Base-by-base conservation (phyloP, 2,888 invertebrate species). In the Sinhomidia bicolor region DNA sequence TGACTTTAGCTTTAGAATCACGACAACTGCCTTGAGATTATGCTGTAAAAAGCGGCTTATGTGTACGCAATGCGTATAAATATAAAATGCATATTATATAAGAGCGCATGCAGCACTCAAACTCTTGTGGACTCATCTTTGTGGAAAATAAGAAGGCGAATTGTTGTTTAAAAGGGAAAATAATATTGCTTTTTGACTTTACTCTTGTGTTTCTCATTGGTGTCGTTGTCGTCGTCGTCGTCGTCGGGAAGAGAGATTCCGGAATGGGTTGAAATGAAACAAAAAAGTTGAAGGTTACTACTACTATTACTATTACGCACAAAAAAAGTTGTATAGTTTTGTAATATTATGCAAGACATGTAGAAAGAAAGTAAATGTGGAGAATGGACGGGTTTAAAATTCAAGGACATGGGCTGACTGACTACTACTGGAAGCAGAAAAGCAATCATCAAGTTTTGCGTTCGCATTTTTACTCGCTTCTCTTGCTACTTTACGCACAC, bases 121-220 rank as follows among this genome's bases (percentile, higher is more conserved):
- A 20, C 86, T 71, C 81, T 87, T 87, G 87, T 68, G 81, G n/a
- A 87, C 54, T 74, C 87, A 87, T 60, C 29, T 65, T 62, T 29
- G 71, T 87, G 81, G 81, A 81, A 87, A 87, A 87, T 81, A 87
- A 81, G 80, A 81, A 81, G 80, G 62, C 57, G 81, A 78, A 86
- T 68, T 80, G 87, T 81, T 74, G n/a, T 41, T 62, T 81, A 51
- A 60, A 81, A 74, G 62, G 81, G 68, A 71, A 81, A 87, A 87
- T 87, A 87, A 87, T 87, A 86, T 80, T 86, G 79, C 68, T 60
- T 76, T 87, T 74, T 86, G 80, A 68, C 68, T 87, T 84, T 32
- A 68, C 68, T 44, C n/a, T n/a, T n/a, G n/a, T n/a, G n/a, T n/a
- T n/a, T n/a, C n/a, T n/a, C n/a, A n/a, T n/a, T n/a, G n/a, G n/a